Evolutionary conservation across 2,113 vertebrate genomes (phyloP).

Genomic region (Erythrocercus mccallii): DNA sequence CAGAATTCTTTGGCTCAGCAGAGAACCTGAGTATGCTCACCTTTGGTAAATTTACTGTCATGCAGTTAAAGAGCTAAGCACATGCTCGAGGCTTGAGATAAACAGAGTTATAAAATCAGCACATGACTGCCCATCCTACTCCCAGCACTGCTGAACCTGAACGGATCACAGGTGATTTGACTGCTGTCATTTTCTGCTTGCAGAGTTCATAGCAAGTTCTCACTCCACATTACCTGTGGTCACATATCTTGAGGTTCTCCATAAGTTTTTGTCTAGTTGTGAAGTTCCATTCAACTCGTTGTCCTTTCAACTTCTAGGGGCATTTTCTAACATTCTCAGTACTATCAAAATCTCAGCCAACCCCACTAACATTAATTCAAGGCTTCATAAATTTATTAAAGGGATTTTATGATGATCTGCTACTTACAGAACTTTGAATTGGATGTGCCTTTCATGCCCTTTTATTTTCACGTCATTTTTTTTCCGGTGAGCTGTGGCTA

Average conservation of each 20-base stretch:
- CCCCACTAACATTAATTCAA: neutral
- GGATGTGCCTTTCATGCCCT: neutral
- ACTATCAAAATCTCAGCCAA: neutral
- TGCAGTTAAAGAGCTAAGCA: neutral
- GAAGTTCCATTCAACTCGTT: neutral
- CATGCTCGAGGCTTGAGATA: neutral
- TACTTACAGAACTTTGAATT: neutral
- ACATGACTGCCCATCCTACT: neutral
- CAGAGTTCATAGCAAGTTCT: neutral
- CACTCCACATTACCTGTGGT: no score
- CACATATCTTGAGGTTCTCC: neutral
- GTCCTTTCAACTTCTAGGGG: neutral
- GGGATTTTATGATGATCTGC: neutral
- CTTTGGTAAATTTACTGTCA: neutral
- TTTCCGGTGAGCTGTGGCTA: neutral
- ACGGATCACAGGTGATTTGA: neutral
- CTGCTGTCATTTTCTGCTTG: neutral
- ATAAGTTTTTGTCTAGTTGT: neutral
- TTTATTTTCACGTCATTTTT: neutral
- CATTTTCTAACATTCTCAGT: neutral
- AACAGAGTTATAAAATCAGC: neutral
- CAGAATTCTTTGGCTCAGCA: neutral
- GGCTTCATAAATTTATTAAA: neutral
- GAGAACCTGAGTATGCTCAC: neutral
- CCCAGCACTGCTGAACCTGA: neutral